phyloP scores from a whole-genome alignment of 2,888 invertebrate genomes.

The Drosophila infuscata region DNA sequence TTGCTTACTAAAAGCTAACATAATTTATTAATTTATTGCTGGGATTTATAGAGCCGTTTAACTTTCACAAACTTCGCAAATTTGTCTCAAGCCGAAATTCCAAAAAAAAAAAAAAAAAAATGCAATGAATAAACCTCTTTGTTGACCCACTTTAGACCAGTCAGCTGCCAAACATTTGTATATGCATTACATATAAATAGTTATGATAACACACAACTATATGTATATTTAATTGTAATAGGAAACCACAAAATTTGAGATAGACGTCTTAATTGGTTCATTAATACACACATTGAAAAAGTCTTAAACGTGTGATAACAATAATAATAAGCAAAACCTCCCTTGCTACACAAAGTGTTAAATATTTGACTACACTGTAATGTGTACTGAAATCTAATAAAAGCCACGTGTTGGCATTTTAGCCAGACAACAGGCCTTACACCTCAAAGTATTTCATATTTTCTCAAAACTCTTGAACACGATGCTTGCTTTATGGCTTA shows the following conservation, averaged over 20 bases:
- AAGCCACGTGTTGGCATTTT: slow-evolving; percentile 33
- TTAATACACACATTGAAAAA: background rate
- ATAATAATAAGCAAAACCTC: background rate
- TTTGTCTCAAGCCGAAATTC: background rate
- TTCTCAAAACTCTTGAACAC: background rate
- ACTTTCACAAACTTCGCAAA: background rate
- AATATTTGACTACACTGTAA: background rate
- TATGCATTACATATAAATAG: background rate
- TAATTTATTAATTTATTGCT: slow-evolving; percentile 63
- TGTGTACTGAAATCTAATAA: slow-evolving; percentile 11
- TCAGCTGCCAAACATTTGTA: background rate
- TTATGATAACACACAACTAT: background rate
- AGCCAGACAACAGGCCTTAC: slow-evolving; percentile 6
- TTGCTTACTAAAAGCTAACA: slow-evolving; percentile 60
- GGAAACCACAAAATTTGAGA: background rate
- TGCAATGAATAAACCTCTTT: background rate
- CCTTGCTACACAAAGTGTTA: background rate
- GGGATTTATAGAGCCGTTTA: slow-evolving; percentile 8
- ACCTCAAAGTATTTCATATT: background rate
- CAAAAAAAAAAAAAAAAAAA: background rate
- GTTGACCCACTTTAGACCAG: background rate
- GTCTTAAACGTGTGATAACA: background rate
- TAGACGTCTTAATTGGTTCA: background rate
- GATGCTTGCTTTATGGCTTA: background rate
- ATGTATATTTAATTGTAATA: background rate